phyloP scores from a whole-genome alignment of 2,113 vertebrate genomes.

The Peromyscus maniculatus region DNA sequence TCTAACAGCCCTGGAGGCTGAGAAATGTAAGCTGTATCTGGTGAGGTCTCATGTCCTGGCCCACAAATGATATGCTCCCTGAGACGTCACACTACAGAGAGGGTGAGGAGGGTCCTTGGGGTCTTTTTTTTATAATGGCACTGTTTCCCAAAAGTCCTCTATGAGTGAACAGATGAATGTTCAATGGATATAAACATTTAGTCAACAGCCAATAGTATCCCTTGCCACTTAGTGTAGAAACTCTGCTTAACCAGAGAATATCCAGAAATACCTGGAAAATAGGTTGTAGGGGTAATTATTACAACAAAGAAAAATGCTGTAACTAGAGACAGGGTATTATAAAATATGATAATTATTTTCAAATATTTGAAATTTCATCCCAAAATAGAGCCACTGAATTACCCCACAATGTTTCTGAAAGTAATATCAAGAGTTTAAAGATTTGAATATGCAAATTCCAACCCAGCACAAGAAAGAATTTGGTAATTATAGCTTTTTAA shows the following conservation, averaged over 20 bases:
- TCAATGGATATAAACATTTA: neutral
- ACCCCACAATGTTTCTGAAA: conserved; percentile 49
- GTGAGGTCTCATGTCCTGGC: neutral
- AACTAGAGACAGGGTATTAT: neutral
- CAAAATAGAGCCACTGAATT: conserved; percentile 9
- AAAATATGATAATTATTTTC: conserved; percentile 48
- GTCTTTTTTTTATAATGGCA: neutral
- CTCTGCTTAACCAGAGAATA: neutral
- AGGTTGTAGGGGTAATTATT: conserved; percentile 13
- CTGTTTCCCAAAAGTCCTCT: neutral
- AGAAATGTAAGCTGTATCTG: neutral
- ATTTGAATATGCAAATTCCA: conserved; percentile 60
- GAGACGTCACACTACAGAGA: neutral
- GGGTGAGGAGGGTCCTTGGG: too few relatives aligned
- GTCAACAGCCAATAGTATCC: neutral
- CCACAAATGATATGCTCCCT: too few relatives aligned
- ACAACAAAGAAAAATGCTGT: conserved; percentile 9
- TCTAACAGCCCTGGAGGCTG: neutral
- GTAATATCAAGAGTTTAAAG: conserved; percentile 58
- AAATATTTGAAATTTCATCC: conserved; percentile 68
- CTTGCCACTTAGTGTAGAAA: neutral
- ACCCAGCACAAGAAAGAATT: conserved; percentile 17
- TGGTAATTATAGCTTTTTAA: conserved; percentile 64
- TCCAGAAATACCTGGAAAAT: conserved; percentile 35
- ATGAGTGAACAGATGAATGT: neutral